Evolutionary conservation across 2,888 invertebrate species (phyloP), one percentile per base, ranked within the genome.

Genomic region (Minunthozetes semirufus): DNA sequence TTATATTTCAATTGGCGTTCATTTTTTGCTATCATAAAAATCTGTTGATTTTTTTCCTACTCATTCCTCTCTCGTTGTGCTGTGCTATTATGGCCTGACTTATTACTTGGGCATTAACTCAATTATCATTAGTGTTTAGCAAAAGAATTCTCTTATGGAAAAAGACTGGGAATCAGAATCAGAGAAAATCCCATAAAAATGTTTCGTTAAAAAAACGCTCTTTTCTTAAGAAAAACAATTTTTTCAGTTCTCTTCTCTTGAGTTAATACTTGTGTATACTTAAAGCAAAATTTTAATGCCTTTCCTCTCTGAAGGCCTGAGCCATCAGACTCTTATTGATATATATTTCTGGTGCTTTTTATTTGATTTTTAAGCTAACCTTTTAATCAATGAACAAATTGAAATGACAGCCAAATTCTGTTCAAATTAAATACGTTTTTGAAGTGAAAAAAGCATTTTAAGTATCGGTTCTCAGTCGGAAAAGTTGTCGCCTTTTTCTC

Each of bases 31-130:
- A 61, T 61, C 29, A 61, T 22, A 27, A 27, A 61, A 61, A 27
- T 61, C 61, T 61, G 61, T 9, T 53, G n/a, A 53, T n/a, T 53
- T 19, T 53, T 48, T 48, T 48, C 6, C 13, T 48, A 13, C 33
- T 33, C 33, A 33, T 33, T 5, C 4, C 33, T 33, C 33, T 33
- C 33, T 33, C n/a, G 33, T 33, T 33, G 8, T 33, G 33, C 33
- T 33, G 33, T 33, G 33, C 33, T 33, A 33, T 33, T 33, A 33
- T 5, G 33, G 33, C 11, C 46, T 48, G 46, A 48, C 11, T 48
- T 53, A 53, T 53, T 53, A 48, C n/a, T n/a, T 27, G 61, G 27
- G 61, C 61, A 29, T 61, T 61, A 61, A 61, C 61, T 61, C 29
- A 61, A 53, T 53, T 53, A 53, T 19, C 53, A 53, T 53, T 53